phyloP scores from a whole-genome alignment of 1,140 invertebrate species.

The Micrasema longulum region DNA sequence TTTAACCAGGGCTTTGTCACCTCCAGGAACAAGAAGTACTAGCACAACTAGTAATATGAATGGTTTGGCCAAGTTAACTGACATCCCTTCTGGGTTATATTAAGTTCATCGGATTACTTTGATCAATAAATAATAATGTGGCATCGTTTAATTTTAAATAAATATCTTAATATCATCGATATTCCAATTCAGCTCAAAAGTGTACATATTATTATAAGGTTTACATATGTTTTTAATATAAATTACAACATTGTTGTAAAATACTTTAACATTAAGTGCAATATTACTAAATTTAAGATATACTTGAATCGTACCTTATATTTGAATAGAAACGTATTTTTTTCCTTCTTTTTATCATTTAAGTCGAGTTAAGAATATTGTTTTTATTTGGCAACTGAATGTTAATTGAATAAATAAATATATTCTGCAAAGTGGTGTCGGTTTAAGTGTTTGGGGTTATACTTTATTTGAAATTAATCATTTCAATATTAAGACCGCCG shows the following conservation, averaged over 20 bases:
- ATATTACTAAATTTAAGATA: constrained; percentile 23
- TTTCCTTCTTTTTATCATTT: not conserved
- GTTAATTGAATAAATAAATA: not conserved
- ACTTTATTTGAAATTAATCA: constrained; percentile 5
- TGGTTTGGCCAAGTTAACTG: constrained; percentile 73
- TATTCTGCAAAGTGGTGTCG: constrained; percentile 28
- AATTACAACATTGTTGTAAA: not conserved
- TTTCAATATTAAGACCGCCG: constrained; percentile 20
- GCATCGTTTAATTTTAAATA: not conserved
- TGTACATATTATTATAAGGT: not conserved
- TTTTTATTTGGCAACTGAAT: not conserved
- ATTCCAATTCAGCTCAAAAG: not conserved
- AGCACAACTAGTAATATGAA: constrained; percentile 56
- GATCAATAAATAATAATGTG: not conserved
- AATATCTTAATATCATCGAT: not conserved
- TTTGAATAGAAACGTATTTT: not conserved
- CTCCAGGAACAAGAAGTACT: constrained; percentile 59
- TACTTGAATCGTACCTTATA: not conserved
- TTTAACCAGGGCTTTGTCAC: constrained; percentile 61
- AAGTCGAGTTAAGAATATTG: not conserved
- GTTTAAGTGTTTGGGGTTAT: constrained; percentile 8
- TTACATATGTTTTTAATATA: not conserved
- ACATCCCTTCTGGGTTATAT: constrained; percentile 79
- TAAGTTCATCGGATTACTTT: constrained; percentile 60
- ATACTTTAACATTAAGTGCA: constrained; percentile 3